Conservation (phyloP, 2,797 vertebrate genomes). For the Choloepus didactylus region DNA sequence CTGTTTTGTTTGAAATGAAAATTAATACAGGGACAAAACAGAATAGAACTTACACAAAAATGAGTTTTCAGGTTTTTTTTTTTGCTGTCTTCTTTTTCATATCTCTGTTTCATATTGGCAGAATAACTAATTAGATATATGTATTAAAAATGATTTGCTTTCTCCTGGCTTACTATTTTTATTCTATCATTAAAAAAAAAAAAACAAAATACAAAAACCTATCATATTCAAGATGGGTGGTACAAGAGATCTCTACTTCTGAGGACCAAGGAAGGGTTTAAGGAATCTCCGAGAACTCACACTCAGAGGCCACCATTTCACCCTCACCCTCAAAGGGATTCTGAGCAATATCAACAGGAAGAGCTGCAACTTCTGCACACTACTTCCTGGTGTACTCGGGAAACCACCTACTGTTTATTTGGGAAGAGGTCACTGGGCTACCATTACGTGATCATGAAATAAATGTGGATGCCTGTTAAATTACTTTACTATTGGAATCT, state of each 20-base stretch:
- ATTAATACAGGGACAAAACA: not conserved
- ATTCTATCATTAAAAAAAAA: not conserved
- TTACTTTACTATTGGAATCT: not conserved
- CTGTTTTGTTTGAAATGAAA: constrained; percentile 4
- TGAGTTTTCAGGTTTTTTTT: not conserved
- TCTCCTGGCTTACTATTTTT: not conserved
- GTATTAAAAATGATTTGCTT: not conserved
- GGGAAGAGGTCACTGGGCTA: not conserved
- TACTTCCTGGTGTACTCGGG: not conserved
- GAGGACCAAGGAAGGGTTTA: not conserved
- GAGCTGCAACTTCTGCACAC: not conserved
- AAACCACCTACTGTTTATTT: not conserved
- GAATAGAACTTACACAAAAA: not conserved
- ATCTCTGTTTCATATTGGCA: not conserved
- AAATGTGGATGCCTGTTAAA: not conserved
- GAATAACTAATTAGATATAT: not conserved
- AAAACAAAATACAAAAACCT: not conserved
- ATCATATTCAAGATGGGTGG: not conserved
- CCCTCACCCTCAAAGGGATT: not conserved
- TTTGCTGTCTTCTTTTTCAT: not conserved
- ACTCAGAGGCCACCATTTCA: not conserved
- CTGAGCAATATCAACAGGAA: not conserved
- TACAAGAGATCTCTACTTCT: not conserved
- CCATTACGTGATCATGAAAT: not conserved
- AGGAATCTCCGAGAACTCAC: not conserved